Base-by-base conservation (phyloP, 2,888 invertebrate species). In the Sesia bembeciformis region DNA sequence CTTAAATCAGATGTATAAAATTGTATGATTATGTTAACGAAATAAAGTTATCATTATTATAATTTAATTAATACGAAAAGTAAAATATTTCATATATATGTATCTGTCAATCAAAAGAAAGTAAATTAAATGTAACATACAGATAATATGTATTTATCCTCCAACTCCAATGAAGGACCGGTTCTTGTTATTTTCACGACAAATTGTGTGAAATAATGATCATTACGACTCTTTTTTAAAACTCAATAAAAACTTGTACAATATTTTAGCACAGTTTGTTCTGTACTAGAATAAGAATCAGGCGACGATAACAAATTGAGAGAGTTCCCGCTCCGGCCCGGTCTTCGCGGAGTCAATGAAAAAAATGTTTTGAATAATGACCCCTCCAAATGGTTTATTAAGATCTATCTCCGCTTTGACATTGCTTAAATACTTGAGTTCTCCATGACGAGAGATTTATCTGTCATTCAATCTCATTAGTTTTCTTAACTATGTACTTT, bases 291-390 rank as follows among this genome's bases (percentile, higher is more conserved):
- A 23, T 23, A 23, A 23, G 66, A 68, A 63, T 62, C 56, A 62
- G 59, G 63, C 55, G 57, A 63, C 64, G 61, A 64, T 62, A 64
- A 60, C 62, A 58, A 64, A 63, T 64, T 63, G 68, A 74, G 64
- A 63, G 65, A 68, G 66, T 23, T 56, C 54, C 65, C 60, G 60
- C 62, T 23, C 59, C 49, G 55, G 59, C 59, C 67, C 71, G 72
- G 75, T 23, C 23, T 75, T 71, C 64, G 54, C 62, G 52, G 61
- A 62, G 64, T 65, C 66, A 64, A 60, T 58, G 68, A 68, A 73
- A 74, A 77, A 74, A 77, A 78, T 76, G 76, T 68, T 62, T 68
- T 72, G 71, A 76, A 63, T 77, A 73, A 77, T 74, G 71, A 72
- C 67, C 66, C 62, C 65, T 65, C 64, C 65, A 67, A 70, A 68